Conservation (phyloP, 2,113 vertebrate species). For the Bufo bufo region DNA sequence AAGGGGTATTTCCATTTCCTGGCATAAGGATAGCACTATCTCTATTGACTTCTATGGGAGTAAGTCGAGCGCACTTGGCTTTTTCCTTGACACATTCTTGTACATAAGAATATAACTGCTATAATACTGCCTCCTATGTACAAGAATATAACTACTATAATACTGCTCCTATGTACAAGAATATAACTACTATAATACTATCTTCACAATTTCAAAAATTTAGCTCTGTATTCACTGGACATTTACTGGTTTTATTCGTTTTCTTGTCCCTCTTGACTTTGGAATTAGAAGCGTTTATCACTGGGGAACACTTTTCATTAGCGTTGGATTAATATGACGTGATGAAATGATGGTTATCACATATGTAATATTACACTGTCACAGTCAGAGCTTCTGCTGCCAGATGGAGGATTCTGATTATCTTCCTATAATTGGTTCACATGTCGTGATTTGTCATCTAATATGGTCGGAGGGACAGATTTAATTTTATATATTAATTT, state of each 20-base stretch:
- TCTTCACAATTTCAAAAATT: too few species aligned
- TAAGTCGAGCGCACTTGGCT: too few species aligned
- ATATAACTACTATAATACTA: neutral
- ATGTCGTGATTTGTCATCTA: neutral
- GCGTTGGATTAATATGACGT: neutral
- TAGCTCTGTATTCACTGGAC: too few species aligned
- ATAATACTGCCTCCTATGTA: neutral
- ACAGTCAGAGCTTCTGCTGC: neutral
- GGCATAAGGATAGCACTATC: too few species aligned
- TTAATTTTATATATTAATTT: too few species aligned
- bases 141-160: conserved; percentile 15
- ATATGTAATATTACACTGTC: neutral
- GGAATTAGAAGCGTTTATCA: neutral
- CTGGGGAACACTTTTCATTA: neutral
- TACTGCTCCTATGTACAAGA: neutral
- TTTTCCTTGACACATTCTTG: too few species aligned
- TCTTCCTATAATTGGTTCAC: neutral
- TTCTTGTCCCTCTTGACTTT: neutral
- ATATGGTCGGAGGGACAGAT: too few species aligned
- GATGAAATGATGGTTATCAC: conserved; percentile 25
- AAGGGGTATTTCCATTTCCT: too few species aligned
- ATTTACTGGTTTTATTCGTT: neutral
- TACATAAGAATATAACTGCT: neutral
- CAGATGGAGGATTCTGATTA: neutral
- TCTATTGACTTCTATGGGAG: too few species aligned